Evolutionary conservation across 2,797 vertebrate species (phyloP).

Genomic region (Enteromius unitaeniatus): DNA sequence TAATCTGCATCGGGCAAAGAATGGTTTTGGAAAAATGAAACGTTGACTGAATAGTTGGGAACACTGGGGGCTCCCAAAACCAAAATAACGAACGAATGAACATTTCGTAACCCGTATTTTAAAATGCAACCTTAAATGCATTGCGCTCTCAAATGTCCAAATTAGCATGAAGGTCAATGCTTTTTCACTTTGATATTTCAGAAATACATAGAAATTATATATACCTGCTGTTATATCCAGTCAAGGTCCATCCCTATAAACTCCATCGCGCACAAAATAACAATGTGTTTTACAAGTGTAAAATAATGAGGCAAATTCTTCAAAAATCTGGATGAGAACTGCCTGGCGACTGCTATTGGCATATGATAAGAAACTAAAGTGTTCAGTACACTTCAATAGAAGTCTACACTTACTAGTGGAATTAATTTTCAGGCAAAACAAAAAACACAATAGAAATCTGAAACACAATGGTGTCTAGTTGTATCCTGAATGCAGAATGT

Average conservation of each 20-base stretch:
- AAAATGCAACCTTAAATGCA: not conserved
- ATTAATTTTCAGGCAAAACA: not conserved
- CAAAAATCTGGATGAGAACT: slow-evolving; percentile 23
- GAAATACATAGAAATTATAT: not conserved
- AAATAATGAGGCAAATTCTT: slow-evolving; percentile 21
- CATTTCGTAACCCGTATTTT: too few relatives aligned
- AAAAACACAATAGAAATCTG: not conserved
- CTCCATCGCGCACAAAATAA: not conserved
- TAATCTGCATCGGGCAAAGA: too few relatives aligned
- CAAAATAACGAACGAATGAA: too few relatives aligned
- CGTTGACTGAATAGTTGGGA: too few relatives aligned
- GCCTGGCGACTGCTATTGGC: not conserved
- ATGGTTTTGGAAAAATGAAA: too few relatives aligned
- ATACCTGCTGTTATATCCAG: not conserved
- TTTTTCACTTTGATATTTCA: not conserved
- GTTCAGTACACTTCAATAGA: not conserved
- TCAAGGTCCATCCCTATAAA: not conserved
- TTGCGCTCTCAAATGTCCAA: too few relatives aligned
- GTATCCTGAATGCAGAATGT: not conserved
- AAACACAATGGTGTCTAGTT: not conserved
- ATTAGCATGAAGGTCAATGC: not conserved
- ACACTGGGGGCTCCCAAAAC: too few relatives aligned
- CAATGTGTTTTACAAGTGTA: slow-evolving; percentile 26
- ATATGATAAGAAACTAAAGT: slow-evolving; percentile 4
- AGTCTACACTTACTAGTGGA: not conserved